Evolutionary conservation across 2,888 invertebrate species (phyloP).

Genomic region (Petrolisthes manimaculis): DNA sequence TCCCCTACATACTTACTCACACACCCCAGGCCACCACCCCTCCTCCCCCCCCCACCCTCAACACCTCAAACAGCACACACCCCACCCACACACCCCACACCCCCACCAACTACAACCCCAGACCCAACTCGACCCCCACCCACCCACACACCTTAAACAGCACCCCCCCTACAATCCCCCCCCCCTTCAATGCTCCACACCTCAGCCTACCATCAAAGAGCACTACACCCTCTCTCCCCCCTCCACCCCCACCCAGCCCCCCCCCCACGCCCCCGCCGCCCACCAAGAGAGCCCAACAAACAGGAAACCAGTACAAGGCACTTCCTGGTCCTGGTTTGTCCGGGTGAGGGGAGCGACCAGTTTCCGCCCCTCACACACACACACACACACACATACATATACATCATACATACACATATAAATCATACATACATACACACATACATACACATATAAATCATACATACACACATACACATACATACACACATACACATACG

Average conservation of each 20-base stretch:
- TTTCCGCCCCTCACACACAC: constrained; percentile 17
- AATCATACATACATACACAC: no score
- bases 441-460: no score
- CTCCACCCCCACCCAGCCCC: not conserved
- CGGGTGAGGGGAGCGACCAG: constrained; percentile 26
- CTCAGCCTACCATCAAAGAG: no score
- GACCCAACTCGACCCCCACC: not conserved
- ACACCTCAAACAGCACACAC: not conserved
- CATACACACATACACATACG: no score
- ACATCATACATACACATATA: not conserved
- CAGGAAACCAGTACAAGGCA: constrained; percentile 60
- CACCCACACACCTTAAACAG: no score
- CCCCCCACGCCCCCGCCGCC: constrained; percentile 31
- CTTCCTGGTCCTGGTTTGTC: constrained; percentile 48
- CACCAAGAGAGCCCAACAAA: constrained; percentile 36
- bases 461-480: no score
- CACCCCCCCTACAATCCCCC: not conserved
- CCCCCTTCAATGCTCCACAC: not conserved
- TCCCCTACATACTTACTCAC: not conserved
- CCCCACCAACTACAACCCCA: not conserved
- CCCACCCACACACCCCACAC: not conserved
- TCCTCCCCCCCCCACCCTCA: not conserved
- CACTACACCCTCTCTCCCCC: not conserved
- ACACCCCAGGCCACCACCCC: not conserved
- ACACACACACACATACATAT: not conserved